Conservation (phyloP, 2,888 invertebrate genomes). For the Platypus cylindrus region DNA sequence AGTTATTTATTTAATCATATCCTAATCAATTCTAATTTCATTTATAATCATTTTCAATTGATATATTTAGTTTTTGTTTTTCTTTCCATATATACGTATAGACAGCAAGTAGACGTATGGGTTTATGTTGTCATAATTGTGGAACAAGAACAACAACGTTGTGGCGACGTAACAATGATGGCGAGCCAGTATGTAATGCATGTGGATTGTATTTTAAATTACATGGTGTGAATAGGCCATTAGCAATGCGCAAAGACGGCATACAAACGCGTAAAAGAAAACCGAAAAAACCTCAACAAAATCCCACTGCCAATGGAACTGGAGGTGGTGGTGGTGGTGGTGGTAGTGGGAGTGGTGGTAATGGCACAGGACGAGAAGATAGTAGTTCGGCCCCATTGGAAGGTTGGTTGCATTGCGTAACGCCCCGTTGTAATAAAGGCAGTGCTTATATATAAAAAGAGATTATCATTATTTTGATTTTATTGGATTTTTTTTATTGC, state of each 20-base stretch:
- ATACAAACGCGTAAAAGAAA: slow-evolving; percentile 94
- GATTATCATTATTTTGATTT: too few relatives aligned
- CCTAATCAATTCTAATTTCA: too few relatives aligned
- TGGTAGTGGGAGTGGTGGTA: slow-evolving; percentile 35
- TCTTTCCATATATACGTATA: too few relatives aligned
- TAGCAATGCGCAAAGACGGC: slow-evolving; percentile 93
- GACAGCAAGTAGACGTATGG: slow-evolving; percentile 78
- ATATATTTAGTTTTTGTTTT: slow-evolving; percentile 15
- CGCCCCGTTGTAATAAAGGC: slow-evolving; percentile 5
- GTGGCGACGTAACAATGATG: slow-evolving; percentile 96
- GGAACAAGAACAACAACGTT: slow-evolving; percentile 94
- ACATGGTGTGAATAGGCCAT: slow-evolving; percentile 82
- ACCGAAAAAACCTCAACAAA: slow-evolving; percentile 60
- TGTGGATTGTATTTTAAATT: slow-evolving; percentile 95
- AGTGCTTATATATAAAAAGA: slow-evolving; percentile 3
- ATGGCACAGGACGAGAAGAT: slow-evolving; percentile 34
- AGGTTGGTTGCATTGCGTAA: slow-evolving; percentile 28
- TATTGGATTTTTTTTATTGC: too few relatives aligned
- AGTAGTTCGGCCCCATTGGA: slow-evolving; percentile 31
- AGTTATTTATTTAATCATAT: too few relatives aligned
- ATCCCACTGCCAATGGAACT: slow-evolving; percentile 33
- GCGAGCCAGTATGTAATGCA: slow-evolving; percentile 97
- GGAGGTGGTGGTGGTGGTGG: slow-evolving; percentile 21
- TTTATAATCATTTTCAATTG: background rate
- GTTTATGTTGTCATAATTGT: slow-evolving; percentile 92